Evolutionary conservation across 2,888 invertebrate genomes (phyloP).

Genomic region (Phyllotreta striolata): DNA sequence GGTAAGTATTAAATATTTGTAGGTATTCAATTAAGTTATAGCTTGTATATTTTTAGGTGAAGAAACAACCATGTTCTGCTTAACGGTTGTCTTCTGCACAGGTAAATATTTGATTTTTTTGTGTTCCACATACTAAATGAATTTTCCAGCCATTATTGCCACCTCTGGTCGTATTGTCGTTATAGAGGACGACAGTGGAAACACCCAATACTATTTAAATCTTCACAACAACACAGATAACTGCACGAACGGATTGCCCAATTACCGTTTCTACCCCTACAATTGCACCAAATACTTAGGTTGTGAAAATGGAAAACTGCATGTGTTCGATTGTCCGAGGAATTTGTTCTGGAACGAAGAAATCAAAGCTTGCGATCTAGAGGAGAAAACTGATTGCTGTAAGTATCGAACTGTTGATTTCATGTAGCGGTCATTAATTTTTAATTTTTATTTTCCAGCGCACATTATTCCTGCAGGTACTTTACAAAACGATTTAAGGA

Average conservation of each 20-base stretch:
- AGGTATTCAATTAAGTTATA: too few species aligned
- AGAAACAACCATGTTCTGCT: too few species aligned
- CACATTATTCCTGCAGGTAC: slow-evolving; percentile 7
- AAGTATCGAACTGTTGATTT: slow-evolving; percentile 4
- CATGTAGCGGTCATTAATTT: neutral
- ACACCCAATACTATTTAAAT: neutral
- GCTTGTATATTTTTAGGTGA: too few species aligned
- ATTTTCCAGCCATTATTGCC: too few species aligned
- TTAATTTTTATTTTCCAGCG: slow-evolving; percentile 1
- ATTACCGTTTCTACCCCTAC: slow-evolving; percentile 12
- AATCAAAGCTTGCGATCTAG: slow-evolving; percentile 11
- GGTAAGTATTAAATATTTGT: too few species aligned
- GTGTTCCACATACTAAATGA: too few species aligned
- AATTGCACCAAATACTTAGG: slow-evolving; percentile 13
- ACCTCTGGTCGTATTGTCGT: too few species aligned
- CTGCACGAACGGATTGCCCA: slow-evolving; percentile 2
- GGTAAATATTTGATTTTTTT: too few species aligned
- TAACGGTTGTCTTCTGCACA: too few species aligned
- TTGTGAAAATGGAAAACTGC: neutral
- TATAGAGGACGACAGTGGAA: too few species aligned
- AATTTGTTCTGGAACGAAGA: slow-evolving; percentile 14
- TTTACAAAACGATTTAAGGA: neutral
- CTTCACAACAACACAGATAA: neutral
- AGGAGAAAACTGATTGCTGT: slow-evolving; percentile 10
- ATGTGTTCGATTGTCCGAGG: neutral